Evolutionary conservation across 2,113 vertebrate genomes (phyloP).

Genomic region (Psophia crepitans): DNA sequence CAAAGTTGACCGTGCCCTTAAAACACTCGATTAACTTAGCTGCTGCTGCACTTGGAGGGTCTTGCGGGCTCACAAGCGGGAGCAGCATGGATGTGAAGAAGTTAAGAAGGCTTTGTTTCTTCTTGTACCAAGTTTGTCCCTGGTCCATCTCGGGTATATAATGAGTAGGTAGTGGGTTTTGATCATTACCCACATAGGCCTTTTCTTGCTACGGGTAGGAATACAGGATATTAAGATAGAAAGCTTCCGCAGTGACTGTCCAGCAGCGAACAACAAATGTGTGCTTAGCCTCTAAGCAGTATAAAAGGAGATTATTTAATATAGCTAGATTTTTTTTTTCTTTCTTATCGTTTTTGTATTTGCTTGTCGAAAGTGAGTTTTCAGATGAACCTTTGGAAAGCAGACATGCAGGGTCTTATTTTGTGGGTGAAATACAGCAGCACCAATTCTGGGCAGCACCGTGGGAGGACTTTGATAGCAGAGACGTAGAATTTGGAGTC

Average conservation of each 20-base stretch:
- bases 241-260: not conserved
- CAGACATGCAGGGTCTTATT: constrained; percentile 16
- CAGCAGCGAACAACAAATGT: not conserved
- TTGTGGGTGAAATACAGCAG: constrained; percentile 11
- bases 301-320: not conserved
- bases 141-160: not conserved
- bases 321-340: not conserved
- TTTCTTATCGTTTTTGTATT: not conserved
- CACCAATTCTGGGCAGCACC: not conserved
- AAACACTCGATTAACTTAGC: not conserved
- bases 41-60: not conserved
- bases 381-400: not conserved
- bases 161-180: not conserved
- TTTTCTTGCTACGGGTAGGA: not conserved
- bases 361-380: not conserved
- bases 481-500: constrained; percentile 7
- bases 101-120: not conserved
- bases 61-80: not conserved
- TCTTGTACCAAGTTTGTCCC: accelerated
- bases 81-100: not conserved
- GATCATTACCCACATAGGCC: accelerated
- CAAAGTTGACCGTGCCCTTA: not conserved
- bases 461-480: accelerated
- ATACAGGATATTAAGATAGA: not conserved
- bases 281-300: not conserved